A percentile compares a stretch with the other conserved stretches of the same genome.
Conservation (phyloP, 2,113 vertebrate genomes). For the Desmodus rotundus region DNA sequence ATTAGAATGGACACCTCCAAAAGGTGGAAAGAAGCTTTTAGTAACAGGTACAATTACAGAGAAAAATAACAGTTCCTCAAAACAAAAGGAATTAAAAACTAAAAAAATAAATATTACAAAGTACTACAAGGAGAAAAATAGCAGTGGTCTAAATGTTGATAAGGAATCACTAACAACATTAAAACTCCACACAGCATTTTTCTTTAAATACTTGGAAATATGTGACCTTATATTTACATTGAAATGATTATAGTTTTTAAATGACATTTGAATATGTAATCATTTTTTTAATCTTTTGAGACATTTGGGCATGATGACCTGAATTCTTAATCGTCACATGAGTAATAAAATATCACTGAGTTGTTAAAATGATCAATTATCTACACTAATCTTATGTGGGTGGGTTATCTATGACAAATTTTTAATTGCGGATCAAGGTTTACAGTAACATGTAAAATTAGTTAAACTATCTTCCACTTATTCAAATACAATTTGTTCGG, state of each 20-base stretch:
- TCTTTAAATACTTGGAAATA: neutral
- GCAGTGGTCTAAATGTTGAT: neutral
- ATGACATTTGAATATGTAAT: neutral
- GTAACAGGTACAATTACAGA: neutral
- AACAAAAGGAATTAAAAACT: neutral
- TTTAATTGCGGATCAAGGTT: neutral
- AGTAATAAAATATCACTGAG: neutral
- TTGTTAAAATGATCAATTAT: conserved; percentile 6
- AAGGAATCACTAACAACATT: neutral
- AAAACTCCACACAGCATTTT: neutral
- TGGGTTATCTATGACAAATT: neutral
- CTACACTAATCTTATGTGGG: neutral
- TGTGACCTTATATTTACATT: neutral
- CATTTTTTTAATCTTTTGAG: neutral
- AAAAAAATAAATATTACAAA: neutral
- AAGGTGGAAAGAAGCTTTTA: neutral
- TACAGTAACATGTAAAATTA: neutral
- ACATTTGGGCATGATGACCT: neutral
- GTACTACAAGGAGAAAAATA: neutral
- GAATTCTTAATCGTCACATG: neutral
- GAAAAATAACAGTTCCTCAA: neutral
- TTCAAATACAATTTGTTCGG: neutral
- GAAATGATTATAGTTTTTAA: neutral
- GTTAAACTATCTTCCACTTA: neutral
- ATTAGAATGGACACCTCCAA: neutral